These are phyloP conservation scores for Battus philenor DNA, from an alignment of 1,140 invertebrate species.

Conservation along the genomic window DNA sequence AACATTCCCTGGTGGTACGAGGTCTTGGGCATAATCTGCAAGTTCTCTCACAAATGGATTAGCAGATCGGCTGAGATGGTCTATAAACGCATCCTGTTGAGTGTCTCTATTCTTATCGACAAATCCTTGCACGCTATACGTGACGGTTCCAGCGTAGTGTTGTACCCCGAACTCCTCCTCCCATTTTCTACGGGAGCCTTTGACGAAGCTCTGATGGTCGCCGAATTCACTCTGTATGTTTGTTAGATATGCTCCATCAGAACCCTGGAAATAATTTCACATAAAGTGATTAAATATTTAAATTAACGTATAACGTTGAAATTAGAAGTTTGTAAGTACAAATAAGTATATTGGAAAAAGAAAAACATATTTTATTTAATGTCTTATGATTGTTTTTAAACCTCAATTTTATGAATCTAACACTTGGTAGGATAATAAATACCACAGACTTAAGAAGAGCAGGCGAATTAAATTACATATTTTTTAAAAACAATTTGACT, in stretches of 20 bases:
- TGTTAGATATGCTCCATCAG: constrained; percentile 91
- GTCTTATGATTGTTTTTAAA: too few species aligned
- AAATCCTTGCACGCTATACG: constrained; percentile 94
- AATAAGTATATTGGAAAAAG: too few species aligned
- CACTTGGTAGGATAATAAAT: too few species aligned
- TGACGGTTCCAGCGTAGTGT: constrained; percentile 97
- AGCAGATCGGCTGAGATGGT: constrained; percentile 90
- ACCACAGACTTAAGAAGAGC: too few species aligned
- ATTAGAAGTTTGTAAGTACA: too few species aligned
- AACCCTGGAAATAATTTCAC: constrained; percentile 78
- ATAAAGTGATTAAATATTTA: too few species aligned
- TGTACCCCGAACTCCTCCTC: constrained; percentile 93
- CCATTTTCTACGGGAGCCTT: constrained; percentile 92
- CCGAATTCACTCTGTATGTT: constrained; percentile 95
- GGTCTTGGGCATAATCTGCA: constrained; percentile 76
- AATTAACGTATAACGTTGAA: too few species aligned
- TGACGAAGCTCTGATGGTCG: constrained; percentile 89
- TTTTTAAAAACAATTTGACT: too few species aligned
- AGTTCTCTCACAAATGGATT: constrained; percentile 93
- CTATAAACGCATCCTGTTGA: constrained; percentile 96
- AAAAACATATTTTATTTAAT: too few species aligned
- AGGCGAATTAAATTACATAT: too few species aligned
- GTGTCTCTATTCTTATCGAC: constrained; percentile 98
- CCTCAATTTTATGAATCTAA: too few species aligned
- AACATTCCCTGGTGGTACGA: constrained; percentile 57